Base-by-base conservation (phyloP, 2,797 vertebrate genomes). In the Darevskia nairensis region DNA sequence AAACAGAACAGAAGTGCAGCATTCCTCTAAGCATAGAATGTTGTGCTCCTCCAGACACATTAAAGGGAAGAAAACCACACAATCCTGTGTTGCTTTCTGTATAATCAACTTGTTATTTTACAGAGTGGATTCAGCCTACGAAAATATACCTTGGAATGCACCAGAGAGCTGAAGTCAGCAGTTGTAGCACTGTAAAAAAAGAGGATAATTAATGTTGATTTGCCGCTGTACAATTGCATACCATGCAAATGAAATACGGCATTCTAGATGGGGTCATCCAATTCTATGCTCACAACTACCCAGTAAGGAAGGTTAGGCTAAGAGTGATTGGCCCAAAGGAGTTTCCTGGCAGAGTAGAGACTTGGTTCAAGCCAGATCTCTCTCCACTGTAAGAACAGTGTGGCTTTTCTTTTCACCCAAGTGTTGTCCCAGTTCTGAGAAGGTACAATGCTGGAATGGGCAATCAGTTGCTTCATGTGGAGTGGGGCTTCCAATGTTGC, bases 81-180 rank as follows among this genome's bases (percentile, higher is more conserved):
- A 76, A 64, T 19, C 84, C 2, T 9, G 46, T 29, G 7, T 35
- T 32, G 76, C 68, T 76, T 90, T 32, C 71, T n/a, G 55, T 80
- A 89, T 21, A 61, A 68, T 76, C 81, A 35, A 61, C 86, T 15
- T 0, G 0, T 79, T 76, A 27, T 13, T 82, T 80, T 69, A 72
- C 86, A 84, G 88, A 87, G 86, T 55, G 76, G 66, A 19, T 19
- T 77, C 66, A 88, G 72, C 25, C 75, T 80, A 8, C 71, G 29
- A 90, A 85, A 95, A 76, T 64, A 64, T 97, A 97, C 97, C 97
- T 97, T 97, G 79, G 95, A 92, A 59, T 96, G 95, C 94, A 96
- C 94, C 93, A 97, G 93, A 88, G 97, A 96, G 86, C 92, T 94
- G 89, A 97, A 94, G 91, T 96, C 96, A 89, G 95, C 91, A 25